Percentiles rank a stretch among this genome's conserved stretches.
Conservation (phyloP, 2,797 vertebrate genomes). For the Merluccius polli region DNA sequence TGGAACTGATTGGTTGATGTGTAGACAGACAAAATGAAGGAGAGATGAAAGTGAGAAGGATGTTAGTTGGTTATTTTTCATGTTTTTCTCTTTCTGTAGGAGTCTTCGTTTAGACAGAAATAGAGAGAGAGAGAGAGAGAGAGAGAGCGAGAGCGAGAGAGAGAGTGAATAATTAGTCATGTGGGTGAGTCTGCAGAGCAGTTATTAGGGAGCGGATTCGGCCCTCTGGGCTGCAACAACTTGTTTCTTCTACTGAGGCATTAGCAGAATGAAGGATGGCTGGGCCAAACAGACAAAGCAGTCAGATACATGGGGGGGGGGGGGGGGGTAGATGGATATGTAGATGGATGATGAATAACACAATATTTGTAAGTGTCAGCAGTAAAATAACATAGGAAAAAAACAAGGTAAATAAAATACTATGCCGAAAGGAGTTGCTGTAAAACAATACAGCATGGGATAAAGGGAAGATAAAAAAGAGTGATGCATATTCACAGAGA, state of each 20-base stretch:
- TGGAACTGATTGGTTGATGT: too few relatives aligned
- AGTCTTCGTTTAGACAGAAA: too few relatives aligned
- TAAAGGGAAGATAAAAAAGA: constrained; percentile 20
- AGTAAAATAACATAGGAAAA: background rate
- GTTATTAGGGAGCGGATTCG: background rate
- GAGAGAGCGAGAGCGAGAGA: background rate
- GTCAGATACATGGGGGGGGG: background rate
- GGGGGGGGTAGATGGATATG: constrained; percentile 13
- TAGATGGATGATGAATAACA: constrained; percentile 3
- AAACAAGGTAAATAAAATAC: background rate
- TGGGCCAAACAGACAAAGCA: too few relatives aligned
- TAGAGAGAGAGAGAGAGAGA: background rate
- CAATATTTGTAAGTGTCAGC: background rate
- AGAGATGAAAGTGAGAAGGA: background rate
- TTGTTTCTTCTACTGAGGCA: background rate
- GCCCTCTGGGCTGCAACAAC: background rate
- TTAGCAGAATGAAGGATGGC: too few relatives aligned
- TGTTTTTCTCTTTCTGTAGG: background rate
- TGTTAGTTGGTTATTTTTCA: too few relatives aligned
- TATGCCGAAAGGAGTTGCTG: background rate
- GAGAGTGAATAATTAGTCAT: background rate
- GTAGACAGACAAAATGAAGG: background rate
- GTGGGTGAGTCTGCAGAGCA: background rate
- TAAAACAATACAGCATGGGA: constrained; percentile 23
- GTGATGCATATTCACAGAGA: constrained; percentile 3